Evolutionary conservation across 64 coral and sea anemone genomes (phyloP).

Genomic region (Exaiptasia diaphana): DNA sequence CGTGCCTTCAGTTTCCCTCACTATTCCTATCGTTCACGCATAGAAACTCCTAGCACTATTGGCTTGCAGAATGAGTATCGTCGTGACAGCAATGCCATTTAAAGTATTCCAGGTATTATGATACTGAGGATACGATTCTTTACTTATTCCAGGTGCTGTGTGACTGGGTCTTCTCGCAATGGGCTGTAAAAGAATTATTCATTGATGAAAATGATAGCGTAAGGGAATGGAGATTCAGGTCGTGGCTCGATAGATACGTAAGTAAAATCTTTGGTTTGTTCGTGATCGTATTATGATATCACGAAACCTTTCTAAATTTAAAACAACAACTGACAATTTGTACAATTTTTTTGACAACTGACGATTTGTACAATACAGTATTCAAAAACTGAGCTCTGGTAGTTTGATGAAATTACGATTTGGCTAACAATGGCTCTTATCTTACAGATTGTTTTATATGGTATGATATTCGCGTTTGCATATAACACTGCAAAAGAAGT

Average conservation of each 20-base stretch:
- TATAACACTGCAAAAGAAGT: conserved; percentile 66
- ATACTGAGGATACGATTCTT: no score
- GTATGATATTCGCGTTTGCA: conserved; percentile 69
- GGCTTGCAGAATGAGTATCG: no score
- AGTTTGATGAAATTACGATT: no score
- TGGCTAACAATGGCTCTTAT: no score
- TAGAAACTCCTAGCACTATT: no score
- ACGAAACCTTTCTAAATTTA: neutral
- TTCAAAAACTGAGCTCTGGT: no score
- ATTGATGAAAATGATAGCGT: conserved; percentile 87
- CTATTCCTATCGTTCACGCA: no score
- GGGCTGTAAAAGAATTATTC: conserved; percentile 98
- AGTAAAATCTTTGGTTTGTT: conserved; percentile 17
- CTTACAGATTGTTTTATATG: conserved; percentile 81
- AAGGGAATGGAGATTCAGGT: conserved; percentile 89
- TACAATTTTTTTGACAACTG: neutral
- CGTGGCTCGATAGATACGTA: conserved; percentile 96
- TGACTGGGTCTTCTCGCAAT: conserved; percentile 96
- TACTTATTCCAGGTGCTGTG: conserved; percentile 58
- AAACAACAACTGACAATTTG: neutral
- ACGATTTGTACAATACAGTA: no score
- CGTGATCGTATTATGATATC: no score
- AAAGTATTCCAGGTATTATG: no score
- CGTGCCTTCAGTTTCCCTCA: no score
- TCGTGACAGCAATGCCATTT: no score